phyloP scores from a whole-genome alignment of 30 jellyfish, hydroid and myxozoan genomes.

The Turritopsis rubra region DNA sequence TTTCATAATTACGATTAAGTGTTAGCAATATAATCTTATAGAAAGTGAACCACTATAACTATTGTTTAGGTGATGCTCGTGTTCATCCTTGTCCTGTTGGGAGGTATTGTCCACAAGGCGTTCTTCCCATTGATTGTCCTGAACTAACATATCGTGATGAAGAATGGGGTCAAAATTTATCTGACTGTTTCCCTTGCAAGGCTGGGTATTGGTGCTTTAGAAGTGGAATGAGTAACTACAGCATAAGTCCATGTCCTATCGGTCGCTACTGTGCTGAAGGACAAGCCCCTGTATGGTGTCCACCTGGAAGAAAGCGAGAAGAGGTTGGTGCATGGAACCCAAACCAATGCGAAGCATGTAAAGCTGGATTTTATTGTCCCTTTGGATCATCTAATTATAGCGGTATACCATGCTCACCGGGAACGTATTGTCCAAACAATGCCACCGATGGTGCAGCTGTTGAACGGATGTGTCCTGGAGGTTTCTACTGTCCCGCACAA shows the following conservation, averaged over 20 bases:
- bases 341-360: slow-evolving; percentile 66
- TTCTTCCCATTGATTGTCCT: slow-evolving; percentile 71
- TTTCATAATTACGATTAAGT: too few relatives aligned
- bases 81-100: slow-evolving; percentile 89
- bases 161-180: slow-evolving; percentile 45
- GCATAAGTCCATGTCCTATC: slow-evolving; percentile 71
- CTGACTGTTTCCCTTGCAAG: slow-evolving; percentile 86
- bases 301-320: slow-evolving; percentile 87
- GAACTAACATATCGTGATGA: slow-evolving; percentile 68
- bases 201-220: slow-evolving; percentile 89
- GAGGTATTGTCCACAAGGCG: slow-evolving; percentile 68
- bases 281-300: slow-evolving; percentile 87
- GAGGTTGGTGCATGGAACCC: slow-evolving; percentile 62
- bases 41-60: neutral
- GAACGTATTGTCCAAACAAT: slow-evolving; percentile 46
- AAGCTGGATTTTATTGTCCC: slow-evolving; percentile 92
- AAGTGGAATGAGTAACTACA: slow-evolving; percentile 72
- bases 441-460: slow-evolving; percentile 53
- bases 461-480: slow-evolving; percentile 85
- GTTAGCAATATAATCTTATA: too few relatives aligned
- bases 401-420: slow-evolving; percentile 86
- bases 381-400: slow-evolving; percentile 59
- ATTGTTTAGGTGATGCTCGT: slow-evolving; percentile 61
- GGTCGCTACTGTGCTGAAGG: slow-evolving; percentile 89
- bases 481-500: slow-evolving; percentile 86